Evolutionary conservation across 2,113 vertebrate species (phyloP), one percentile per base, ranked within the genome.

Genomic region (Arvicanthis niloticus): DNA sequence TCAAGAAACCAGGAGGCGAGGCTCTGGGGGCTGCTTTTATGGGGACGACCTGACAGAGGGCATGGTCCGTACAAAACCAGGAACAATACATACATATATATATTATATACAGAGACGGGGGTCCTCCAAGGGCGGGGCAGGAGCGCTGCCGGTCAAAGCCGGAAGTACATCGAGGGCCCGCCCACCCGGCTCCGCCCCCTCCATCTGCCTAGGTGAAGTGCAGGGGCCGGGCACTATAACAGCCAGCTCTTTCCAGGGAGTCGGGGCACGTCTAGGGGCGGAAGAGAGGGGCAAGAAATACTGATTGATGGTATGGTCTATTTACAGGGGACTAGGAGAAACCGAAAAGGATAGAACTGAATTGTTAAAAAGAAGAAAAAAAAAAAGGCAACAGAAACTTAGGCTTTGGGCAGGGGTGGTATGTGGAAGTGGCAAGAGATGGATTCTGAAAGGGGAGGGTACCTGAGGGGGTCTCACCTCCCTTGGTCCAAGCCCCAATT

Each of bases 21-120:
- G 91, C 82, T 98, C 93, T 97, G 96, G 98, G 97, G 97, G 97
- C 97, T 98, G 98, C 97, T 94, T 98, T 98, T 98, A 98, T 98
- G 97, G 96, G 97, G 88, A 95, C 72, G 84, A 98, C 91, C 93
- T 98, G 97, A 98, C 98, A 96, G 97, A 97, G 98, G 97, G 98
- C 96, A 97, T 97, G 97, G 98, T 97, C 97, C 97, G 98, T 98
- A 98, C 98, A 98, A 98, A 98, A 98, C 98, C 96, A 91, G 98
- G 93, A 98, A 98, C 98, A 98, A 98, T 98, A 98, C 98, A 97
- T 98, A 98, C 97, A 98, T 98, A 98, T 98, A 98, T 98, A 98
- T 98, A 98, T 96, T 98, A 98, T 98, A 96, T 98, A 98, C 98
- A 98, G 96, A 98, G 97, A 98, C 94, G 96, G 90, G 90, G 89